These are phyloP conservation scores for Ochotona princeps DNA, from an alignment of 2,113 vertebrate genomes.

Conservation along the genomic window DNA sequence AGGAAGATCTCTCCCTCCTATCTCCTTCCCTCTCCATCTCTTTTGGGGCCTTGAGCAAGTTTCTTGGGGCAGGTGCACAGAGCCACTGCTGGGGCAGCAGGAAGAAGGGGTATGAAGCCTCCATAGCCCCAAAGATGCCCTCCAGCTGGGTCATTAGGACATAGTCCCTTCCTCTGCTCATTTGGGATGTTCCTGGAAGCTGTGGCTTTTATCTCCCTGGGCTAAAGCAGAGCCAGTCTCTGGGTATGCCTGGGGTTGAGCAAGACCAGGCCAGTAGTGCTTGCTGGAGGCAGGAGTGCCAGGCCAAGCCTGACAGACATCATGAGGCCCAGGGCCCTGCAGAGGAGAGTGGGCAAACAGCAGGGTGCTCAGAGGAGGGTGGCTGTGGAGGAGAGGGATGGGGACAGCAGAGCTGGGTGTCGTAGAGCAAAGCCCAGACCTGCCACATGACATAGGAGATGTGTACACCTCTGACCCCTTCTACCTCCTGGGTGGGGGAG, in stretches of 20 bases:
- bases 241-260: neutral
- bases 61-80: conserved; percentile 12
- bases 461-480: neutral
- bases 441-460: neutral
- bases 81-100: neutral
- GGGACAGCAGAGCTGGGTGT: neutral
- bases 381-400: neutral
- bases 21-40: neutral
- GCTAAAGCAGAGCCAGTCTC: neutral
- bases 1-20: neutral
- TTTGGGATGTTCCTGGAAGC: neutral
- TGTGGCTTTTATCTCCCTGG: neutral
- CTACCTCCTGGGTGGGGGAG: neutral
- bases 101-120: neutral
- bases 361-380: neutral
- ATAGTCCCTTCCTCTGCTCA: neutral
- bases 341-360: neutral
- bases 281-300: neutral
- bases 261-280: neutral
- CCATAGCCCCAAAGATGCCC: neutral
- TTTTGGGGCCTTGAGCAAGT: neutral
- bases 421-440: neutral
- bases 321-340: neutral
- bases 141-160: neutral
- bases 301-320: neutral